Conservation (phyloP, 2,888 invertebrate genomes). For the Harmothoe impar region DNA sequence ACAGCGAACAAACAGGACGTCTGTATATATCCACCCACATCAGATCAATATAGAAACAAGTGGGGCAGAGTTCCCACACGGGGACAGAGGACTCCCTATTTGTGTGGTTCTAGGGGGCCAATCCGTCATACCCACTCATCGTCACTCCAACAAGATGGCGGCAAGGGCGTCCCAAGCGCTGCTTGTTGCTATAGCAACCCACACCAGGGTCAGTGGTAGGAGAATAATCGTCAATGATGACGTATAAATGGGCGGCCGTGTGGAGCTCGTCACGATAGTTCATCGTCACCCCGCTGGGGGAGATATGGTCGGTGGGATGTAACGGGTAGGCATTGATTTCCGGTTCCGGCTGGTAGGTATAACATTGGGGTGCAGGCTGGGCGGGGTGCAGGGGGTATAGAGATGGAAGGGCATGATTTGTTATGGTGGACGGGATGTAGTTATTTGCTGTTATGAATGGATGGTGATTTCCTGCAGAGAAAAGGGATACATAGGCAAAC, state of each 20-base stretch:
- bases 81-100: no score
- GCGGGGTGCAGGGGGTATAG: background rate
- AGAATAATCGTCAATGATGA: constrained; percentile 22
- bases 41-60: no score
- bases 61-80: no score
- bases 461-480: no score
- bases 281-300: constrained; percentile 2
- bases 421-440: no score
- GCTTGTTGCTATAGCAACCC: background rate
- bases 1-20: no score
- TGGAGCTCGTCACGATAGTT: constrained; percentile 24
- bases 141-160: no score
- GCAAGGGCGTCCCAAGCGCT: background rate
- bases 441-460: no score
- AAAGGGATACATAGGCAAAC: no score
- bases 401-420: no score
- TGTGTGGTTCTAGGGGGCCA: background rate
- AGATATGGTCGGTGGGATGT: background rate
- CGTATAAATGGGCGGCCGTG: background rate
- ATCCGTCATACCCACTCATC: no score
- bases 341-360: background rate
- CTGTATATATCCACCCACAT: no score
- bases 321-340: background rate
- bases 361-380: background rate
- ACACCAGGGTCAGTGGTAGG: background rate